These are phyloP conservation scores for Halcyon chelicuti DNA, from an alignment of 2,797 vertebrate species.

Conservation along the genomic window DNA sequence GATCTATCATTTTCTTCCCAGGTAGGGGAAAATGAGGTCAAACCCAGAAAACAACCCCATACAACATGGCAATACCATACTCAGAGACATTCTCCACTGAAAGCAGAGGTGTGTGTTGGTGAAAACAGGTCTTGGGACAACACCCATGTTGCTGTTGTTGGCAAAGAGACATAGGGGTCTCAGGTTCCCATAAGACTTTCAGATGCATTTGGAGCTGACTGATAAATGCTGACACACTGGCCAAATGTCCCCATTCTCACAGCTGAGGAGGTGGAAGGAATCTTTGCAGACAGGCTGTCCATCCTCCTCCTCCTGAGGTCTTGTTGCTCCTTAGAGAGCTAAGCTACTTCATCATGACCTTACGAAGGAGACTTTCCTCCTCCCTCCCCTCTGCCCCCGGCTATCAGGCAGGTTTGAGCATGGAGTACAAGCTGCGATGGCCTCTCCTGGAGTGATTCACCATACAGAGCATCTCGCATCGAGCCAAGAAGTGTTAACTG, in stretches of 20 bases:
- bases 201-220: neutral
- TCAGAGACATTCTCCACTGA: neutral
- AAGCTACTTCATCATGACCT: neutral
- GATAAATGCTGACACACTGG: neutral
- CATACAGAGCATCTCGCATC: neutral
- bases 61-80: neutral
- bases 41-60: neutral
- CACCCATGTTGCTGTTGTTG: rapidly evolving
- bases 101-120: neutral
- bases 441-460: neutral
- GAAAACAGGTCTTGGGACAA: neutral
- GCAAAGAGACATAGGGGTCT: rapidly evolving
- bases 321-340: neutral
- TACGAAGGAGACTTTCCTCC: neutral
- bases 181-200: neutral
- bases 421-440: rapidly evolving
- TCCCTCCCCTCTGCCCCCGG: neutral
- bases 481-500: conserved; percentile 82
- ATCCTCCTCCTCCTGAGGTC: neutral
- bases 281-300: neutral
- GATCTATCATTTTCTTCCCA: neutral
- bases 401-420: neutral
- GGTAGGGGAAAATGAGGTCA: neutral
- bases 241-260: rapidly evolving
- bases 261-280: neutral